These are phyloP conservation scores for Callyntrura sp. DNA, from an alignment of 2,888 invertebrate species.

Conservation along the genomic window DNA sequence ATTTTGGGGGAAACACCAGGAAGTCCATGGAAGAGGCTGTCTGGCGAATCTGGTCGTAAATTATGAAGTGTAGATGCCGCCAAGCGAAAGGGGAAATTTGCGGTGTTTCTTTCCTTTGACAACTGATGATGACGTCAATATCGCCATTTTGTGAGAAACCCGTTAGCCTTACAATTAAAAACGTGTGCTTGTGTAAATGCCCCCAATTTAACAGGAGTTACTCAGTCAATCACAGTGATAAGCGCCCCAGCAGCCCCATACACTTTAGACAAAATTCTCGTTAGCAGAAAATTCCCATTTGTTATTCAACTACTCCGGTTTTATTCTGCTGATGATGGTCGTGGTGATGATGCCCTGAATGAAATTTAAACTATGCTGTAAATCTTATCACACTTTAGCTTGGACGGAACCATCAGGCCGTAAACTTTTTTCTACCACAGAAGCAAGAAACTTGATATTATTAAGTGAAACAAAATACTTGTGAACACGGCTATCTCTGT, in stretches of 20 bases:
- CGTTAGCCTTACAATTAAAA: too few species aligned
- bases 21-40: background rate
- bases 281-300: background rate
- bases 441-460: constrained; percentile 51
- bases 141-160: background rate
- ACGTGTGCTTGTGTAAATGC: too few species aligned
- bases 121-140: background rate
- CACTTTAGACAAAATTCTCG: too few species aligned
- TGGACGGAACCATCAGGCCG: background rate
- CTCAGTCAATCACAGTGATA: too few species aligned
- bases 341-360: background rate
- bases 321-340: background rate
- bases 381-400: constrained; percentile 21
- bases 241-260: too few species aligned
- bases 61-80: background rate
- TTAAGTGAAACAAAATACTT: constrained; percentile 69
- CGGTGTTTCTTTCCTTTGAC: background rate
- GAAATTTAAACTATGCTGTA: constrained; percentile 26
- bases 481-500: constrained; percentile 34
- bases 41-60: background rate
- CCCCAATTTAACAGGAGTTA: too few species aligned
- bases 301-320: background rate
- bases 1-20: background rate
- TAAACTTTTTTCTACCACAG: constrained; percentile 9
- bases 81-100: background rate